Percentiles rank a stretch among this genome's conserved stretches.
Evolutionary conservation across 1,140 invertebrate genomes (phyloP).

Genomic region (Drosophila carrolli): DNA sequence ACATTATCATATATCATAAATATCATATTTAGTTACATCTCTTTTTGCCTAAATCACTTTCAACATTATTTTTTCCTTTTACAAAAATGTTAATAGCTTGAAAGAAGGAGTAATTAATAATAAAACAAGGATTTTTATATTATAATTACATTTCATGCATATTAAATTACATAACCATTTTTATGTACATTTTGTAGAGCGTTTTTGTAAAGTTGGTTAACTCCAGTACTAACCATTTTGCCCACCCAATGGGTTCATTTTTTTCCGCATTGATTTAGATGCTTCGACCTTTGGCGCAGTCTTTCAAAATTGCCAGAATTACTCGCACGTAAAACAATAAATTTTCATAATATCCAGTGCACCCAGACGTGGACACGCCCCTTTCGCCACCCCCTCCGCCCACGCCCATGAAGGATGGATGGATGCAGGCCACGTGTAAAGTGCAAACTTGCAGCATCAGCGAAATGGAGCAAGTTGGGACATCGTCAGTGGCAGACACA

Average conservation of each 20-base stretch:
- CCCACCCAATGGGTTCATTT: background rate
- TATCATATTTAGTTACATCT: too few species aligned
- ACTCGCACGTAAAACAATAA: constrained; percentile 77
- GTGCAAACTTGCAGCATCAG: constrained; percentile 79
- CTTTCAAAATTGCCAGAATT: constrained; percentile 60
- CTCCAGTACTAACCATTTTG: background rate
- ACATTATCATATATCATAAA: too few species aligned
- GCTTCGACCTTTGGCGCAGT: constrained; percentile 34
- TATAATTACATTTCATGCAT: too few species aligned
- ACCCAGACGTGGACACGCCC: constrained; percentile 20
- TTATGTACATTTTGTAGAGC: too few species aligned
- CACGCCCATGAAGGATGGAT: background rate
- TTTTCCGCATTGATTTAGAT: constrained; percentile 38
- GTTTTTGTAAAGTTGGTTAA: background rate
- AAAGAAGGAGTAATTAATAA: too few species aligned
- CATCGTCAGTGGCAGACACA: constrained; percentile 32
- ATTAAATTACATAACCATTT: too few species aligned
- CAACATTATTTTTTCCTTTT: too few species aligned
- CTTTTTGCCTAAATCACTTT: too few species aligned
- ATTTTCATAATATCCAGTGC: constrained; percentile 66
- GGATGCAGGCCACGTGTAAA: constrained; percentile 63
- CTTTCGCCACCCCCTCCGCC: background rate
- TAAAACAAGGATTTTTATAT: too few species aligned
- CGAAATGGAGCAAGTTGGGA: constrained; percentile 44
- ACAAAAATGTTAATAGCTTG: too few species aligned